phyloP scores from a whole-genome alignment of 92 coral and sea anemone species.

The Nematostella vectensis region DNA sequence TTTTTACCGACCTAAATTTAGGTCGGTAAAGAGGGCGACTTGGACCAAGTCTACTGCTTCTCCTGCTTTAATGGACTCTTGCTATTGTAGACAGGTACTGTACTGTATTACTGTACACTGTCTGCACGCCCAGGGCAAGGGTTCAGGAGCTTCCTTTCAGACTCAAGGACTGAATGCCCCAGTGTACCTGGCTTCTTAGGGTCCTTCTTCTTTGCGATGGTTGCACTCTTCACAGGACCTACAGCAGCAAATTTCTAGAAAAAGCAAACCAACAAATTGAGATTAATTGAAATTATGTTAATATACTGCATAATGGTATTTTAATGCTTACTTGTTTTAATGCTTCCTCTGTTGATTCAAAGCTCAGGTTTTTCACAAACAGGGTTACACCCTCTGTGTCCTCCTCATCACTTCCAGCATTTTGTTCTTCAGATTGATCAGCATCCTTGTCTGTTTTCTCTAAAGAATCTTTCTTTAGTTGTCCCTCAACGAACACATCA shows the following conservation, averaged over 20 bases:
- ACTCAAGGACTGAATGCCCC: no score
- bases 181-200: slow-evolving; percentile 76
- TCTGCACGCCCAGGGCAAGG: no score
- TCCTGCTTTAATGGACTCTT: no score
- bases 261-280: not conserved
- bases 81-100: no score
- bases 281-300: no score
- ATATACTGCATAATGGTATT: not conserved
- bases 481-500: slow-evolving; percentile 57
- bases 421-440: not conserved
- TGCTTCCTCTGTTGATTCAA: slow-evolving; percentile 68
- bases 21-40: no score
- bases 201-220: slow-evolving; percentile 85
- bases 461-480: slow-evolving; percentile 5
- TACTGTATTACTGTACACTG: no score
- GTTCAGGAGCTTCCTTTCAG: no score
- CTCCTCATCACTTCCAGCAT: slow-evolving; percentile 47
- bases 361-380: slow-evolving; percentile 91
- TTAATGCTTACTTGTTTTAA: slow-evolving; percentile 57
- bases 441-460: not conserved
- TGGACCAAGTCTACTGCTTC: no score
- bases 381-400: slow-evolving; percentile 59
- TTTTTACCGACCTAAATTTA: no score
- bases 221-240: slow-evolving; percentile 58
- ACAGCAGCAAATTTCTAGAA: slow-evolving; percentile 53